A percentile compares a stretch with the other conserved stretches of the same genome.
These are phyloP conservation scores for Drosophila punjabiensis DNA, from an alignment of 1,140 invertebrate genomes.

Conservation along the genomic window DNA sequence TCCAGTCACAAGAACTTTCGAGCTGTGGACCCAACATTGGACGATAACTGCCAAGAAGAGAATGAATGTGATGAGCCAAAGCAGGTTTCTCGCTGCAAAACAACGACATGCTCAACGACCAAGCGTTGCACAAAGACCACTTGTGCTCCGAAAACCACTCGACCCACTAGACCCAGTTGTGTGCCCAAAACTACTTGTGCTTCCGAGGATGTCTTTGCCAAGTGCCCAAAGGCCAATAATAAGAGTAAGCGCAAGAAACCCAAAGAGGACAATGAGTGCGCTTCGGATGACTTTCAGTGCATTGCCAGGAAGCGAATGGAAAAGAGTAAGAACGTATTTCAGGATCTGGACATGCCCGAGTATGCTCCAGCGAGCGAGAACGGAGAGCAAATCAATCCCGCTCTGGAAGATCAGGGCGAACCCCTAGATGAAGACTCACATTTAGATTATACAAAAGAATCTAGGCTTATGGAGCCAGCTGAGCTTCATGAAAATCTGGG, in stretches of 20 bases:
- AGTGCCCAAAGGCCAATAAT: constrained; percentile 15
- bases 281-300: constrained; percentile 51
- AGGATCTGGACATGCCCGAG: not conserved
- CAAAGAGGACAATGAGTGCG: constrained; percentile 40
- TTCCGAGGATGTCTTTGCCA: constrained; percentile 11
- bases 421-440: constrained; percentile 1
- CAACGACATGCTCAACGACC: constrained; percentile 17
- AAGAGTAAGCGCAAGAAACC: constrained; percentile 3
- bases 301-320: constrained; percentile 19
- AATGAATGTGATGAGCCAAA: constrained; percentile 40
- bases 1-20: constrained; percentile 17
- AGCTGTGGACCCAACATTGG: not conserved
- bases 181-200: too few relatives aligned
- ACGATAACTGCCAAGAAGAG: constrained; percentile 48
- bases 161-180: not conserved
- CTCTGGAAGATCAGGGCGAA: not conserved
- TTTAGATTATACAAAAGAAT: not conserved
- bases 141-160: not conserved
- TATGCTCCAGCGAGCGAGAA: not conserved
- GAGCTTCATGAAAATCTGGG: not conserved
- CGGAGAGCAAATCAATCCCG: not conserved
- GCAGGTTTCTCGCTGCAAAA: constrained; percentile 4
- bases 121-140: constrained; percentile 22
- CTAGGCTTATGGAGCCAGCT: not conserved
- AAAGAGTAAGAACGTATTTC: not conserved